Conservation (phyloP, 2,113 vertebrate species). For the Sinosuthora webbiana region DNA sequence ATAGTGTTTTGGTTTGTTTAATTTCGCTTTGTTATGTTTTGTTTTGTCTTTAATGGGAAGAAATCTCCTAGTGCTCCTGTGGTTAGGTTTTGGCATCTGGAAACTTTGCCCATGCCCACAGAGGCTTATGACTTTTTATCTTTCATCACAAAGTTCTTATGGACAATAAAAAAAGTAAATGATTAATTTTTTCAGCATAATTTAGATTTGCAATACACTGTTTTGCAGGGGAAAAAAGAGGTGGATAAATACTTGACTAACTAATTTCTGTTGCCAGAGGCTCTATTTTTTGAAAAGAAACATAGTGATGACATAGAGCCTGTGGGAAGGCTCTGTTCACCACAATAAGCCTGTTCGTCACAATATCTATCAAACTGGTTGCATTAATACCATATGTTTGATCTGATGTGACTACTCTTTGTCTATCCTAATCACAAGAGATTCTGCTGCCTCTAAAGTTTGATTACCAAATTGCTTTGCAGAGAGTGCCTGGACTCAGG, state of each 20-base stretch:
- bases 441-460: background rate
- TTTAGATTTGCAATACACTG: no score
- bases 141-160: background rate
- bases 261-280: background rate
- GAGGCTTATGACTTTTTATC: background rate
- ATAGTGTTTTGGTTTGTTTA: background rate
- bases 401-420: background rate
- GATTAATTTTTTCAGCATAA: background rate
- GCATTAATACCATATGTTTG: background rate
- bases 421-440: background rate
- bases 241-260: no score
- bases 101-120: background rate
- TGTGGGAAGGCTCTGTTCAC: no score
- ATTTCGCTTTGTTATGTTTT: background rate
- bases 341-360: fast-evolving
- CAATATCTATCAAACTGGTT: background rate
- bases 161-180: background rate
- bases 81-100: background rate
- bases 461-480: background rate
- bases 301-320: background rate
- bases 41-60: background rate
- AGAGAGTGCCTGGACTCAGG: background rate
- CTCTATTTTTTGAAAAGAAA: background rate
- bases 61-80: background rate
- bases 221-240: background rate